Conservation (phyloP, 2,888 invertebrate species). For the Philonicus albiceps region DNA sequence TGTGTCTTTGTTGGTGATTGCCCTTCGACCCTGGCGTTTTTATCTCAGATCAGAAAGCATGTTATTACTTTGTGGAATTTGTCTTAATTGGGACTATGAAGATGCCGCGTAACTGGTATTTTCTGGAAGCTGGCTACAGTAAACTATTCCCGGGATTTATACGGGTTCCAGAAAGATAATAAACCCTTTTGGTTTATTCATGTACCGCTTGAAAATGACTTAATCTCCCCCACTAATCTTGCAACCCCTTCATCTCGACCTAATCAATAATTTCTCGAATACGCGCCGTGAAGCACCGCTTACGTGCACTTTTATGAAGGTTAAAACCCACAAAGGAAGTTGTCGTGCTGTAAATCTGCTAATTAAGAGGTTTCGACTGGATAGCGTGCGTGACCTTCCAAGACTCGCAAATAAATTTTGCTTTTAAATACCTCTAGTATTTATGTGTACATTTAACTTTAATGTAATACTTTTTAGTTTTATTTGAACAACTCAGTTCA, state of each 20-base stretch:
- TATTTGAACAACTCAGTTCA: conserved; percentile 15
- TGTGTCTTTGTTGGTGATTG: conserved; percentile 13
- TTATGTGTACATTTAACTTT: conserved; percentile 29
- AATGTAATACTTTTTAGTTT: conserved; percentile 40
- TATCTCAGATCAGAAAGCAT: conserved; percentile 1
- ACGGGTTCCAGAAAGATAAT: background rate
- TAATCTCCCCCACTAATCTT: background rate
- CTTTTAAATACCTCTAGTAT: conserved; percentile 10
- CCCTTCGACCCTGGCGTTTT: conserved; percentile 17
- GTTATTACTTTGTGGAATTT: conserved; percentile 29
- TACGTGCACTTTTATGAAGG: background rate
- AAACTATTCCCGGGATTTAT: background rate
- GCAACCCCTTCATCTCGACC: background rate
- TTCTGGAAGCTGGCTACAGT: background rate
- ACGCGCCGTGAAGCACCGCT: background rate
- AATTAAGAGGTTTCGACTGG: conserved; percentile 8
- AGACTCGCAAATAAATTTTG: background rate
- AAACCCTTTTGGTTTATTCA: background rate
- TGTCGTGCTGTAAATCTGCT: conserved; percentile 13
- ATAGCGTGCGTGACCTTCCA: background rate
- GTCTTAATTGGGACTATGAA: conserved; percentile 27
- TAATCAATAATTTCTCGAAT: background rate
- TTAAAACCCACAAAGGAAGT: background rate
- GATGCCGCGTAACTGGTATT: background rate
- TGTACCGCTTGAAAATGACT: background rate